A percentile compares a stretch with the other conserved stretches of the same genome.
Conservation (phyloP, 2,888 invertebrate genomes). For the Chydorus sphaericus region DNA sequence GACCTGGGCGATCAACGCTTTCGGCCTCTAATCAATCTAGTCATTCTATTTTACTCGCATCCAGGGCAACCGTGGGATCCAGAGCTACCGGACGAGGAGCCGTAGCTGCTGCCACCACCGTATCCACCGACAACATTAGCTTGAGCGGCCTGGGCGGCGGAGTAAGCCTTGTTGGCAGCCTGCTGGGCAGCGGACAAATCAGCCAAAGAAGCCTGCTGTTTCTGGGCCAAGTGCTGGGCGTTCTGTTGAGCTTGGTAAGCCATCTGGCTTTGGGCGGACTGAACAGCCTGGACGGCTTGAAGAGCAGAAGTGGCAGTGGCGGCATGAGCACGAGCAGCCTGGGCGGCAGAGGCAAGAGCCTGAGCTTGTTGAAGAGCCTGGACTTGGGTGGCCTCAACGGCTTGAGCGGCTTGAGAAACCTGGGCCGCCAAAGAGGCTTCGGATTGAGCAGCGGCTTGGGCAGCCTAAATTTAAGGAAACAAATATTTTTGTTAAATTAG, state of each 20-base stretch:
- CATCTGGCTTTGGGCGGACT: conserved; percentile 22
- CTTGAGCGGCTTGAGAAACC: conserved; percentile 19
- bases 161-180: conserved; percentile 19
- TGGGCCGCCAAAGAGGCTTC: conserved; percentile 21
- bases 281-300: conserved; percentile 19
- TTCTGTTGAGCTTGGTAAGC: conserved; percentile 23
- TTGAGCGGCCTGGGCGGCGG: conserved; percentile 21
- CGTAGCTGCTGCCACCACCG: neutral
- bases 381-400: conserved; percentile 20
- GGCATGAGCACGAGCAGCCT: conserved; percentile 20
- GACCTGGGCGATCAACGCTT: no score
- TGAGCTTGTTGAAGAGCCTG: conserved; percentile 21
- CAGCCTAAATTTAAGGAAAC: conserved; percentile 16
- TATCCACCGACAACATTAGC: conserved; percentile 20
- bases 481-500: no score
- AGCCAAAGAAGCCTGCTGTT: conserved; percentile 21
- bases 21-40: no score
- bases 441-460: conserved; percentile 20
- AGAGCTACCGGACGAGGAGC: neutral
- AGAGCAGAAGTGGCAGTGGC: conserved; percentile 21
- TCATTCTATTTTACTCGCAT: no score
- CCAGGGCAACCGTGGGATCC: no score
- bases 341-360: conserved; percentile 18
- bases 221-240: conserved; percentile 21
- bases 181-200: conserved; percentile 21